Percentiles rank a stretch among this genome's conserved stretches.
These are phyloP conservation scores for Phalera bucephala DNA, from an alignment of 2,888 invertebrate species.

Conservation along the genomic window DNA sequence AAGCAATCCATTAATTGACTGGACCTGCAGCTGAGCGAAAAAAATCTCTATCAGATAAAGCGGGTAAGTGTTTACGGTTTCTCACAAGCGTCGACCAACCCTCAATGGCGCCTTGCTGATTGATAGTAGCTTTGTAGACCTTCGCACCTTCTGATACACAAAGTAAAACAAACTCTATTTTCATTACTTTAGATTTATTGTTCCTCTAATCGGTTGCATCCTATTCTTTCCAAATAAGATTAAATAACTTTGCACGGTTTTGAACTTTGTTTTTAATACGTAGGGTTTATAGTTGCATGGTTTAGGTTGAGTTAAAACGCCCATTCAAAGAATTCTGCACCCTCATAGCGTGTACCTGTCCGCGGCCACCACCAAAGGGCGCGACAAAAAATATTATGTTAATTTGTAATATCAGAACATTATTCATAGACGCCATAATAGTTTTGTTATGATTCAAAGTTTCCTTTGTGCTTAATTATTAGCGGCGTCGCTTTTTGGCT, in stretches of 20 bases:
- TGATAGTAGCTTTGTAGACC: slow-evolving; percentile 74
- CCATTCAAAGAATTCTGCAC: slow-evolving; percentile 82
- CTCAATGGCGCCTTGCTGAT: slow-evolving; percentile 83
- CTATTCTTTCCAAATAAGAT: slow-evolving; percentile 36
- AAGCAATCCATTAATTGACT: slow-evolving; percentile 80
- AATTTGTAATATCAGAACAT: slow-evolving; percentile 75
- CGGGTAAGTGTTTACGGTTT: slow-evolving; percentile 82
- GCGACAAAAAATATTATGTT: slow-evolving; percentile 79
- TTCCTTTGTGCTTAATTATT: slow-evolving; percentile 60
- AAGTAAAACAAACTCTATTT: slow-evolving; percentile 37
- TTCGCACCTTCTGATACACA: slow-evolving; percentile 53
- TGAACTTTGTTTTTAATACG: slow-evolving; percentile 11
- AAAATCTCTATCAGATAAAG: slow-evolving; percentile 78
- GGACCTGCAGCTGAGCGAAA: slow-evolving; percentile 76
- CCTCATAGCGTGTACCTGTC: slow-evolving; percentile 79
- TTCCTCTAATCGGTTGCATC: slow-evolving; percentile 13
- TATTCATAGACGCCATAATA: slow-evolving; percentile 77
- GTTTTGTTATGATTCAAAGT: slow-evolving; percentile 78
- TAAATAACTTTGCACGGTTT: slow-evolving; percentile 19
- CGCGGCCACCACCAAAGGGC: slow-evolving; percentile 78
- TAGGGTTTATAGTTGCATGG: slow-evolving; percentile 30
- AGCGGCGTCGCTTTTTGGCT: slow-evolving; percentile 42
- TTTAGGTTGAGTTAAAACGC: slow-evolving; percentile 38
- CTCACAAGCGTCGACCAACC: slow-evolving; percentile 79
- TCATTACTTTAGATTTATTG: slow-evolving; percentile 25